Conservation (phyloP, 2,797 vertebrate genomes). For the Trachops cirrhosus region DNA sequence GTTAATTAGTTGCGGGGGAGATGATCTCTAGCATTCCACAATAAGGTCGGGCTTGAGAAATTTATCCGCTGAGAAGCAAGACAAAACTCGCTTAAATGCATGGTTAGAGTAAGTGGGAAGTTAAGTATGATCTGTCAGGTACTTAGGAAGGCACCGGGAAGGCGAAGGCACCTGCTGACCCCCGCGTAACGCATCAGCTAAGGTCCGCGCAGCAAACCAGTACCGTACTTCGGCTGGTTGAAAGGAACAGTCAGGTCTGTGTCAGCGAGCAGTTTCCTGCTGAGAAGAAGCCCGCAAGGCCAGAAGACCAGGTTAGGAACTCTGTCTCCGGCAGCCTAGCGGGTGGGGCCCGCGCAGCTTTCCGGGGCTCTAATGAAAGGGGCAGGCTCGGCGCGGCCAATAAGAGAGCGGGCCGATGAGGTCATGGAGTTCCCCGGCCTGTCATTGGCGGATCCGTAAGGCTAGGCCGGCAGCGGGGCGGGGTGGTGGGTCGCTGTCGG, state of each 20-base stretch:
- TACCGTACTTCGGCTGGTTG: background rate
- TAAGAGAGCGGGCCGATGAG: slow-evolving; percentile 34
- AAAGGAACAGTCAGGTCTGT: background rate
- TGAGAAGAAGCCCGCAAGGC: accelerated
- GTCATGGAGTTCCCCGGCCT: slow-evolving; percentile 34
- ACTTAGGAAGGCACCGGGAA: background rate
- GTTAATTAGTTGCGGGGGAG: background rate
- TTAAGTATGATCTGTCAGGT: background rate
- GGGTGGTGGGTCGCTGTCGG: background rate
- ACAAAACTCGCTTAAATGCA: background rate
- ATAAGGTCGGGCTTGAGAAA: background rate
- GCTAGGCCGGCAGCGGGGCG: accelerated
- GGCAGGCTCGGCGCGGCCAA: slow-evolving; percentile 37
- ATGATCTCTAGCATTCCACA: background rate
- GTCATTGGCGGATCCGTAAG: slow-evolving; percentile 32
- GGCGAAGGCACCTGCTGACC: background rate
- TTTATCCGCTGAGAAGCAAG: background rate
- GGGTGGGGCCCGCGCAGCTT: accelerated
- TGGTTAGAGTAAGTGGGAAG: background rate
- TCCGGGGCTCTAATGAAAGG: accelerated
- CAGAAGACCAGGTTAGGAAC: accelerated
- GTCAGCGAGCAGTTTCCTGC: background rate
- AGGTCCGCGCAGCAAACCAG: background rate
- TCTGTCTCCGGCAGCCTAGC: accelerated
- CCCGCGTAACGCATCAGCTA: background rate